These are phyloP conservation scores for Hypanus sabinus DNA, from an alignment of 2,113 vertebrate genomes.

Conservation along the genomic window DNA sequence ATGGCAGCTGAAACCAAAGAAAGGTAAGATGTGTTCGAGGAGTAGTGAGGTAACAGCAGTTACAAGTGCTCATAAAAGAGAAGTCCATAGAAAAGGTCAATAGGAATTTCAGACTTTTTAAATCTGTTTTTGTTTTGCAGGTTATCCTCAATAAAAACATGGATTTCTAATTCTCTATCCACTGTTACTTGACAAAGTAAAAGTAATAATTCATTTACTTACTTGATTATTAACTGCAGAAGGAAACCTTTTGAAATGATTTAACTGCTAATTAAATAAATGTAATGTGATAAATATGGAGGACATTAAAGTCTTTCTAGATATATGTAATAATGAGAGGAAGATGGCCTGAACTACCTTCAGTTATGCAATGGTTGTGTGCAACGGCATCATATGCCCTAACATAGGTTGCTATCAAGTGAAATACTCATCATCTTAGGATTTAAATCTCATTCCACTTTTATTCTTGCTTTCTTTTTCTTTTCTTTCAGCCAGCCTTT, in stretches of 20 bases:
- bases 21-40: too few species aligned
- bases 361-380: background rate
- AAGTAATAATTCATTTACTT: background rate
- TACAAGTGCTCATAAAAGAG: too few species aligned
- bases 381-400: background rate
- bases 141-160: background rate
- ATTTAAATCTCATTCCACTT: background rate
- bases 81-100: too few species aligned
- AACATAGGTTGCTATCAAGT: background rate
- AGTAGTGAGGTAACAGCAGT: too few species aligned
- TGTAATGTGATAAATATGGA: background rate
- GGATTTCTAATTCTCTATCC: background rate
- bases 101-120: too few species aligned
- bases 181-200: background rate
- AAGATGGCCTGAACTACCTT: background rate
- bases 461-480: background rate
- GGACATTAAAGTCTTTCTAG: background rate
- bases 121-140: background rate
- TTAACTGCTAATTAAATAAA: background rate
- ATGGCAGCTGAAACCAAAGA: too few species aligned
- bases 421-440: background rate
- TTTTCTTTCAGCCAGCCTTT: background rate
- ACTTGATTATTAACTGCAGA: background rate
- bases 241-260: background rate
- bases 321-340: background rate